Evolutionary conservation across 2,113 vertebrate genomes (phyloP), one percentile per base, ranked within the genome.

Genomic region (Brachypteracias leptosomus): DNA sequence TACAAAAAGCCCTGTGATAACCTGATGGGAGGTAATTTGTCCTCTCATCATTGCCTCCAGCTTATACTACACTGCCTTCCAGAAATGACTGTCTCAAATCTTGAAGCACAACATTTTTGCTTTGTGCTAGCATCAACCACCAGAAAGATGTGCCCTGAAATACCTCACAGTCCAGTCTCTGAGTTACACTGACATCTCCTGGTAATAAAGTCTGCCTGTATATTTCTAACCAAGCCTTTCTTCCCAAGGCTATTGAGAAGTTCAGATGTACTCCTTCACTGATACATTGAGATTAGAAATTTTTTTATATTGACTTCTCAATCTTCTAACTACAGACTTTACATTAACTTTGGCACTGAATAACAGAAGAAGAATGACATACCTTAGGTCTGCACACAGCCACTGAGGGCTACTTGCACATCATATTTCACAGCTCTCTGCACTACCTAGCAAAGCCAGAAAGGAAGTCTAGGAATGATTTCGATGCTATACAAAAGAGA

Each of bases 341-440:
- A 93, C 33, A 68, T 19, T 42, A 71, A 52, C 0, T 0, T 35
- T 86, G 59, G 36, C 68, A 66, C 68, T 0, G 1, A 16, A 4
- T 5, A 68, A 46, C 44, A 52, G 52, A 88, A 92, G 24, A 52
- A 57, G 3, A 66, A 33, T 0, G 4, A 54, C 33, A 40, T 22
- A 62, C 7, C 6, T 74, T 7, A 51, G 9, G 16, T 68, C 52
- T 79, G 54, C n/a, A 49, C 7, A 13, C 15, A 76, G 38, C 38
- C 49, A 29, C 52, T 15, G 47, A 59, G 26, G n/a, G 36, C 66
- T 76, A 47, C 38, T 63, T 63, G 16, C 12, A 44, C n/a, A 47
- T 25, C 35, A 5, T 36, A 61, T 65, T 66, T 83, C 25, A 76
- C 44, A 62, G 40, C 25, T 29, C 13, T 47, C 16, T 57, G 44